Evolutionary conservation across 92 coral and sea anemone species (phyloP).

Genomic region (Epizoanthus rinbou): DNA sequence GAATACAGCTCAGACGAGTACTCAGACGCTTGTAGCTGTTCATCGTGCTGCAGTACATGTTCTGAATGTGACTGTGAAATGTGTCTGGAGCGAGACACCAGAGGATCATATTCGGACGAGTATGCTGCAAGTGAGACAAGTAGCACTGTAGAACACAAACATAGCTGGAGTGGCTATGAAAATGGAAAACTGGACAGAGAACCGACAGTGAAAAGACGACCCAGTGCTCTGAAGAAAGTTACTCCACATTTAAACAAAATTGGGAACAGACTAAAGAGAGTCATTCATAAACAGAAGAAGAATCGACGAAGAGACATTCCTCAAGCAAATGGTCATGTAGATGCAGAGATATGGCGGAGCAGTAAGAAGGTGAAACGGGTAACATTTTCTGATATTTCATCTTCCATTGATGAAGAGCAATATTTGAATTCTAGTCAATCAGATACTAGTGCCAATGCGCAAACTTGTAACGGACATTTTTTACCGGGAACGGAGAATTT

Average conservation of each 20-base stretch:
- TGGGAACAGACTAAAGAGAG: constrained; percentile 8
- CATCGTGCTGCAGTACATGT: constrained; percentile 82
- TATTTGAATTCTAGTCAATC: constrained; percentile 32
- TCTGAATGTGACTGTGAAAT: constrained; percentile 53
- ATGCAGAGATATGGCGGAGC: constrained; percentile 18
- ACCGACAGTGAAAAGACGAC: not conserved
- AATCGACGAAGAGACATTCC: not conserved
- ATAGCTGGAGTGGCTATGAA: not conserved
- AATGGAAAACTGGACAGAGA: not conserved
- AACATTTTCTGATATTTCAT: constrained; percentile 70
- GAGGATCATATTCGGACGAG: not conserved
- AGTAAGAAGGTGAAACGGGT: constrained; percentile 55
- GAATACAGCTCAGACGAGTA: constrained; percentile 34
- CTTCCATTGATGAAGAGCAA: constrained; percentile 59
- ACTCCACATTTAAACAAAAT: constrained; percentile 27
- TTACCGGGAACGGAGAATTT: constrained; percentile 30
- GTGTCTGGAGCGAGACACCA: constrained; percentile 2
- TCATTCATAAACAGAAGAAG: constrained; percentile 20
- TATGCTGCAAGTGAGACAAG: constrained; percentile 19
- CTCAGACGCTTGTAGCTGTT: constrained; percentile 66
- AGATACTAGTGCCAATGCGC: constrained; percentile 29
- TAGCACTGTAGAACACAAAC: not conserved
- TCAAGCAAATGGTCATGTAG: constrained; percentile 2
- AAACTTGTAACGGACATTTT: constrained; percentile 22
- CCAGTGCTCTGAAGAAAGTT: constrained; percentile 32